Percentiles rank a stretch among this genome's conserved stretches.
Evolutionary conservation across 2,113 vertebrate genomes (phyloP).

Genomic region (Erpornis zantholeuca): DNA sequence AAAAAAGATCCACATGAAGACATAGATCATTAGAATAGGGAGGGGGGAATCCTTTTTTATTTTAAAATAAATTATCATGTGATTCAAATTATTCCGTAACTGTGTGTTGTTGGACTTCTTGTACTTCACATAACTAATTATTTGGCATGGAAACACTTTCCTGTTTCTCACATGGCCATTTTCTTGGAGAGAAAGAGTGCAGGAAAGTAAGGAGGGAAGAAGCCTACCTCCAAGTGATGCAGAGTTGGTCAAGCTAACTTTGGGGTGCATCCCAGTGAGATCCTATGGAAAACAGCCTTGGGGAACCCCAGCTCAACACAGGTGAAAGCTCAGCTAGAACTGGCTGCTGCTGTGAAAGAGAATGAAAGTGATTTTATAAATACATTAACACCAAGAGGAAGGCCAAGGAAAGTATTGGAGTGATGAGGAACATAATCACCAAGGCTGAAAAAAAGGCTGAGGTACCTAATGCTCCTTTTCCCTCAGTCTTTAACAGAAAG

Average conservation of each 20-base stretch:
- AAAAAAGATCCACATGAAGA: neutral
- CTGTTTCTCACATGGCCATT: neutral
- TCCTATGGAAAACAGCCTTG: neutral
- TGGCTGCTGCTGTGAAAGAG: neutral
- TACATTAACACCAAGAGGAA: neutral
- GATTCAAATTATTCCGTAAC: neutral
- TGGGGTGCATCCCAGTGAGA: neutral
- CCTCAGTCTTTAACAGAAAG: neutral
- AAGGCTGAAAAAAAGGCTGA: neutral
- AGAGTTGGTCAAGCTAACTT: neutral
- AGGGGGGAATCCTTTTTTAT: fast-evolving
- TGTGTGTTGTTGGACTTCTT: neutral
- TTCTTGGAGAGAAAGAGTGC: neutral
- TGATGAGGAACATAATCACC: neutral
- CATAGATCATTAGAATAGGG: neutral
- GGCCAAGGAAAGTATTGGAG: neutral
- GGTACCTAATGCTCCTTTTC: neutral
- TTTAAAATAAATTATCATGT: neutral
- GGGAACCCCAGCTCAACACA: neutral
- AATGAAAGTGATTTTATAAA: neutral
- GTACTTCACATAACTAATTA: neutral
- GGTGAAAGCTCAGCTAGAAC: neutral
- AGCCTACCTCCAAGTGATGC: neutral
- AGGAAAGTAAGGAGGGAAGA: neutral
- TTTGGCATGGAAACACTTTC: neutral